A percentile compares a stretch with the other conserved stretches of the same genome.
Evolutionary conservation across 2,797 vertebrate species (phyloP).

Genomic region (Acanthiza pusilla): DNA sequence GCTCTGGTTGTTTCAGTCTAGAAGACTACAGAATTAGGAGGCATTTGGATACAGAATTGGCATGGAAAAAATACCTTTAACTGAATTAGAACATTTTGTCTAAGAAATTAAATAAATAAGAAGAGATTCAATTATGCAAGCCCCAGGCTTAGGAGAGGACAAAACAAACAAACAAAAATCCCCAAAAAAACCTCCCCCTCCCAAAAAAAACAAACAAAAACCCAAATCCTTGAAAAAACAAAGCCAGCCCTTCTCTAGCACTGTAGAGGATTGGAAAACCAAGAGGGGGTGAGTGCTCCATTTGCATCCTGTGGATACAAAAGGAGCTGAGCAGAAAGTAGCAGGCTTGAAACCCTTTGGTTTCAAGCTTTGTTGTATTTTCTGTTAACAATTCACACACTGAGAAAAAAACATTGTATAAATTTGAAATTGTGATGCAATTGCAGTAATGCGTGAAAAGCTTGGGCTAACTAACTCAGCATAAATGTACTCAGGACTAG

Average conservation of each 20-base stretch:
- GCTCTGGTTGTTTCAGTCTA: background rate
- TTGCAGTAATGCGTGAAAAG: conserved; percentile 1
- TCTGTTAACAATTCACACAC: background rate
- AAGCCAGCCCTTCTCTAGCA: background rate
- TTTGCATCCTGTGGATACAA: background rate
- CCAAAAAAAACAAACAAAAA: too few species aligned
- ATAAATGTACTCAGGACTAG: background rate
- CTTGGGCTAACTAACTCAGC: background rate
- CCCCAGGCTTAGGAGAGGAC: background rate
- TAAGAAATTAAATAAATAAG: background rate
- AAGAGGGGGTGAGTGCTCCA: background rate
- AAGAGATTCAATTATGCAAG: background rate
- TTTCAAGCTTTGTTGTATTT: background rate
- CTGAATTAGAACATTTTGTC: background rate
- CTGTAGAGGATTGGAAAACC: background rate
- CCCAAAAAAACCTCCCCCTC: background rate
- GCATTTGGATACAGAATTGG: background rate
- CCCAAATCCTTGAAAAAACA: background rate
- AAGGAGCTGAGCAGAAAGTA: background rate
- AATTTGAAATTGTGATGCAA: background rate
- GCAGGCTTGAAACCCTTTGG: background rate
- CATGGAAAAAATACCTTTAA: background rate
- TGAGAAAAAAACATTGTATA: background rate
- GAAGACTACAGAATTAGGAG: background rate
- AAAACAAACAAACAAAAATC: background rate